phyloP scores from a whole-genome alignment of 1,140 invertebrate species.

The Aphaenogaster rudis region DNA sequence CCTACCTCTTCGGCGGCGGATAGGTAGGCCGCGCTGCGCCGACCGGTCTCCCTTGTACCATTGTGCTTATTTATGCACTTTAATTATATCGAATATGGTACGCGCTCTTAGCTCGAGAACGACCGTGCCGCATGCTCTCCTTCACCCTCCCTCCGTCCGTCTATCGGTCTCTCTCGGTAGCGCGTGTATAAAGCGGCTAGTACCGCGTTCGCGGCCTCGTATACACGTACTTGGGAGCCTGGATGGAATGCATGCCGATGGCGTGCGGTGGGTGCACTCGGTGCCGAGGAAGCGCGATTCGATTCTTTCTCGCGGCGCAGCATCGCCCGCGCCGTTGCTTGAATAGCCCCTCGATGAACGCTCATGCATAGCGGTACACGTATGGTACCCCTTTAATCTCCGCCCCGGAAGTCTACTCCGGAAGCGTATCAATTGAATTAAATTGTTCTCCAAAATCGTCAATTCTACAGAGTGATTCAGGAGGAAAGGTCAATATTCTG shows the following conservation, averaged over 20 bases:
- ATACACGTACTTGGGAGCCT: not conserved
- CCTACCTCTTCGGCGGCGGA: conserved; percentile 67
- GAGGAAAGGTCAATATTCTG: too few relatives aligned
- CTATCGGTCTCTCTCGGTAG: not conserved
- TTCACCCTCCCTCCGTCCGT: not conserved
- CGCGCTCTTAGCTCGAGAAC: conserved; percentile 56
- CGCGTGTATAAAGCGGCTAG: not conserved
- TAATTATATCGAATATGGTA: conserved; percentile 85
- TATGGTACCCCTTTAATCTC: conserved; percentile 39
- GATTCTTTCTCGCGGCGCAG: conserved; percentile 16
- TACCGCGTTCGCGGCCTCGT: conserved; percentile 29
- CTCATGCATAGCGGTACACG: not conserved
- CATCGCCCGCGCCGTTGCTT: not conserved
- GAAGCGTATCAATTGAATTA: conserved; percentile 47
- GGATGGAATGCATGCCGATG: conserved; percentile 34
- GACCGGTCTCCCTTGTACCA: conserved; percentile 78
- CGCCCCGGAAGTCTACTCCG: conserved; percentile 21
- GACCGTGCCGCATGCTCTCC: not conserved
- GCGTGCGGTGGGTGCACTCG: conserved; percentile 26
- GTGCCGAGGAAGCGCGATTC: conserved; percentile 13
- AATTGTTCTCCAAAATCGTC: conserved; percentile 38
- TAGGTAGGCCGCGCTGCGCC: conserved; percentile 26
- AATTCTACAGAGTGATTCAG: not conserved
- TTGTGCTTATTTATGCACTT: conserved; percentile 85
- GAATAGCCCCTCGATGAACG: conserved; percentile 33